Conservation (phyloP, 2,888 invertebrate genomes). For the Incurvaria masculella region DNA sequence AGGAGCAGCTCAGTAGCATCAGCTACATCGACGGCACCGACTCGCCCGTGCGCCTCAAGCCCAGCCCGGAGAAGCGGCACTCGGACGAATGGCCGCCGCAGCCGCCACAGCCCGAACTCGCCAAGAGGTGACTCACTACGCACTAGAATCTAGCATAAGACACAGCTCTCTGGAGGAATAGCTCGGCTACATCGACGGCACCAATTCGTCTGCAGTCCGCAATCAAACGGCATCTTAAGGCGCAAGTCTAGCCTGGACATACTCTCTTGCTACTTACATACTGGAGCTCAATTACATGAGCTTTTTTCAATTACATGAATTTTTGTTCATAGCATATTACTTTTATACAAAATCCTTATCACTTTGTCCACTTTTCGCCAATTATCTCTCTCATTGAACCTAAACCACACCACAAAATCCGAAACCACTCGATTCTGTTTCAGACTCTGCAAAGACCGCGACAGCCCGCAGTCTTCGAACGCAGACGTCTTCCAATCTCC, state of each 20-base stretch:
- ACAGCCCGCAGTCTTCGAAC: conserved; percentile 33
- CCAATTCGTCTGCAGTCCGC: too few species aligned
- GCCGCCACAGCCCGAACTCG: conserved; percentile 21
- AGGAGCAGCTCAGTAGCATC: conserved; percentile 74
- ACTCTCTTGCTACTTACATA: neutral
- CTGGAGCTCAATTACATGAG: too few species aligned
- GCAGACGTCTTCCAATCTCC: conserved; percentile 31
- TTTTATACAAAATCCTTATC: too few species aligned
- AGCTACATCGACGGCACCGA: conserved; percentile 74
- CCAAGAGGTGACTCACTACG: conserved; percentile 32
- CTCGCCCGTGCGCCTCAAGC: conserved; percentile 27
- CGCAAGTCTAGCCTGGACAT: conserved; percentile 15
- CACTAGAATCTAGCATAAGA: too few species aligned
- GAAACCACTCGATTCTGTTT: conserved; percentile 6
- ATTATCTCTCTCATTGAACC: too few species aligned
- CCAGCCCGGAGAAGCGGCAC: conserved; percentile 14
- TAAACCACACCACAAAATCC: too few species aligned
- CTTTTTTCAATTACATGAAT: too few species aligned
- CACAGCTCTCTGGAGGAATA: too few species aligned
- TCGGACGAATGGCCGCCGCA: conserved; percentile 6
- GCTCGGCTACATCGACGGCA: too few species aligned
- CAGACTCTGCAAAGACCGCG: conserved; percentile 47
- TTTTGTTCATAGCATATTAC: too few species aligned
- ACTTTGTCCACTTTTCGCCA: too few species aligned
- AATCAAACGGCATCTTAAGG: too few species aligned